phyloP scores from a whole-genome alignment of 2,888 invertebrate genomes.

The Tridacna crocea region DNA sequence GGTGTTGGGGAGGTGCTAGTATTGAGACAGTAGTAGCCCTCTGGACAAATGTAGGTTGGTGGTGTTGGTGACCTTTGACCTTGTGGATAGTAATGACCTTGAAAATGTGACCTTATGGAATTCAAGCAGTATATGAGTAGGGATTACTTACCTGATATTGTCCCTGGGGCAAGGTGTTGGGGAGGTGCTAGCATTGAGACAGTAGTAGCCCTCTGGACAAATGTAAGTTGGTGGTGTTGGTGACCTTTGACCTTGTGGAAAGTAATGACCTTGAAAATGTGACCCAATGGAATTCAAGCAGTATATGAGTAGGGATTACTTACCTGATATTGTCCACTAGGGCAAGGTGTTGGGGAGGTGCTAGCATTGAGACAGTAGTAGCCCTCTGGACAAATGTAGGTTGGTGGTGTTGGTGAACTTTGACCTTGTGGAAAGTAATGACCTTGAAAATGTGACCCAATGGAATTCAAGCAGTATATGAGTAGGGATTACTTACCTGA shows the following conservation, averaged over 20 bases:
- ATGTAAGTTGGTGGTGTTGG: slow-evolving; percentile 78
- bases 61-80: slow-evolving; percentile 79
- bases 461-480: neutral
- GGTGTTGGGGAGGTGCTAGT: slow-evolving; percentile 73
- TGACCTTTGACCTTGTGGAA: slow-evolving; percentile 78
- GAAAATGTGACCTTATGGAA: no score
- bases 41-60: slow-evolving; percentile 78
- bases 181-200: slow-evolving; percentile 74
- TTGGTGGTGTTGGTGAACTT: slow-evolving; percentile 74
- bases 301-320: neutral
- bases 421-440: slow-evolving; percentile 82
- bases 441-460: no score
- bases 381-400: slow-evolving; percentile 79
- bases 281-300: no score
- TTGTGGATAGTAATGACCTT: slow-evolving; percentile 81
- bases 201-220: slow-evolving; percentile 79
- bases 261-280: slow-evolving; percentile 78
- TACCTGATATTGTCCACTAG: slow-evolving; percentile 82
- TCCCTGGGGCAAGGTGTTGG: slow-evolving; percentile 80
- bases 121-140: neutral
- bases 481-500: slow-evolving; percentile 71
- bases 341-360: slow-evolving; percentile 75
- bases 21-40: slow-evolving; percentile 79
- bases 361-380: slow-evolving; percentile 79
- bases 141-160: slow-evolving; percentile 77